Evolutionary conservation across 2,113 vertebrate species (phyloP), one percentile per base, ranked within the genome.

Genomic region (Mugil cephalus): DNA sequence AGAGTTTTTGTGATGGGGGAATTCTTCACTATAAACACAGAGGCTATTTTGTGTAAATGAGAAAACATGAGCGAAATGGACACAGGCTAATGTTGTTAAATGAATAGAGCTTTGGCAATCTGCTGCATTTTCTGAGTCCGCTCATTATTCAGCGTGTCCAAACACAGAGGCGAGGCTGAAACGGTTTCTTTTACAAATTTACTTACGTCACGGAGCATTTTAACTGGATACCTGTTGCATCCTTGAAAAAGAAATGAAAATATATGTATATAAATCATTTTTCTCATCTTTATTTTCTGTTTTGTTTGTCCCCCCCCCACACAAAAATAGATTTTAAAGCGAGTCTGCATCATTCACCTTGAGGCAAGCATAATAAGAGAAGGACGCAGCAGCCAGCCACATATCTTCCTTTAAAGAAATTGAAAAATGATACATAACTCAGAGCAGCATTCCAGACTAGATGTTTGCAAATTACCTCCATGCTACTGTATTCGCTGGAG

Each of bases 51-150:
- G 47, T 56, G 50, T 34, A 46, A 64, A 42, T 66, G 38, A 87
- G 67, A 65, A 58, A 40, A 63, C 54, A 40, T 78, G 52, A 73
- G 63, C 54, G 24, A 5, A 47, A 38, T 2, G 12, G 56, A 77
- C 39, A 9, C 6, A 38, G 39, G 69, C 71, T 53, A 30, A 53
- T 58, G 64, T 43, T 24, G 30, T 24, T 24, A 34, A 6, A 66
- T 69, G 58, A 87, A 84, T 18, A 15, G 47, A 68, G 72, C 71
- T 61, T 59, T 66, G 53, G 10, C 4, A 47, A 21, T 70, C 3
- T 4, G 36, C 8, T 8, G 9, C 35, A 17, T 48, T 35, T 12
- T 61, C 36, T 53, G 2, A 6, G 36, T 36, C 12, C 3, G 10
- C 6, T 66, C 38, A 60, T 69, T 69, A 48, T 53, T 59, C 15